Evolutionary conservation across 2,888 invertebrate genomes (phyloP), one percentile per base, ranked within the genome.

Genomic region (Pediacus dermestoides): DNA sequence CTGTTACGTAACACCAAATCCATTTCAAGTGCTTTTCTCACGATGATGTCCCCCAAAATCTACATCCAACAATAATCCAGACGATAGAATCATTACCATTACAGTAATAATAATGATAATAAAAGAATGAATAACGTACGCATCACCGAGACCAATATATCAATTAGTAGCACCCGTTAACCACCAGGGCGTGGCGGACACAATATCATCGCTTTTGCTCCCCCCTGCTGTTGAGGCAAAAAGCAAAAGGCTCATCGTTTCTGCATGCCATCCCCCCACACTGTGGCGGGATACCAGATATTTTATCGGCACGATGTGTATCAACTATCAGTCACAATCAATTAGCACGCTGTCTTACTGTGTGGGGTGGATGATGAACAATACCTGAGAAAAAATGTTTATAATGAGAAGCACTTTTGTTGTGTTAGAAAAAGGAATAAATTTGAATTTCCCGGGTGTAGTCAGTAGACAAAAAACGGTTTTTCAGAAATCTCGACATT

Each of bases 81-180:
- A n/a, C n/a, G n/a, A n/a, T n/a, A n/a, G n/a, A n/a, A n/a, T n/a
- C n/a, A n/a, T n/a, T n/a, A n/a, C n/a, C n/a, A n/a, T n/a, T n/a
- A n/a, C n/a, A n/a, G n/a, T n/a, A n/a, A n/a, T n/a, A n/a, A n/a
- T n/a, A n/a, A n/a, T n/a, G n/a, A n/a, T n/a, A n/a, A n/a, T n/a
- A n/a, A 18, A 18, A 22, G 34, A 39, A 37, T 47, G 44, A 50
- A 47, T 51, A 46, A 41, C 42, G 51, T 49, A 52, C 51, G 53
- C 52, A 47, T 50, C 52, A 46, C 42, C 51, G 44, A 44, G 49
- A 52, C 61, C 67, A 63, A 65, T 67, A 63, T 66, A 66, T 68
- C 67, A 68, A 68, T 68, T 68, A 67, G 63, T 50, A 58, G 59
- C 65, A 63, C 62, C 64, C 60, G 62, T 50, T 64, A 64, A 63